Percentiles rank a stretch among this genome's conserved stretches.
These are phyloP conservation scores for Phyllostomus discolor DNA, from an alignment of 2,113 vertebrate genomes.

Conservation along the genomic window DNA sequence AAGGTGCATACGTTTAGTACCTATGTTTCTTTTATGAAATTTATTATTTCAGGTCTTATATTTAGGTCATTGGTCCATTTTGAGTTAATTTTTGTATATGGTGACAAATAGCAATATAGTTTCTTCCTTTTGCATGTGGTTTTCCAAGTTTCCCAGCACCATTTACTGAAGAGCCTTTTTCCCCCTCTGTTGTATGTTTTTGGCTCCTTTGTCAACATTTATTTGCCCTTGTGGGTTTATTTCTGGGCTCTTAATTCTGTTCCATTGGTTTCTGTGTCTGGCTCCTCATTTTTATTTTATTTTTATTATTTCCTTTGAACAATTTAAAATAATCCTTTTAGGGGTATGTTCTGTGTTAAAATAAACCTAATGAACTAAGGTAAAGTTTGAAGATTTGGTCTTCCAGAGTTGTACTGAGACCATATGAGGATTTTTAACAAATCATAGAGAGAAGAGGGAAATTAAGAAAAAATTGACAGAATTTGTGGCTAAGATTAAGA, in stretches of 20 bases:
- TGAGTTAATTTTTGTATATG: neutral
- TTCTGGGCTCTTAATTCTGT: neutral
- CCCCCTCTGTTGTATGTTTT: neutral
- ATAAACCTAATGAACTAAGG: neutral
- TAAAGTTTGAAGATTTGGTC: neutral
- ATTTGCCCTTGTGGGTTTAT: neutral
- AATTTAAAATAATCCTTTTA: constrained; percentile 6
- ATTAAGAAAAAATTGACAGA: neutral
- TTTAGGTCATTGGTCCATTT: neutral
- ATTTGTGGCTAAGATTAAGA: neutral
- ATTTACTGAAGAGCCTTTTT: neutral
- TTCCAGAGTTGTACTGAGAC: neutral
- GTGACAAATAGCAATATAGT: neutral
- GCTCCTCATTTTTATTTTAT: neutral
- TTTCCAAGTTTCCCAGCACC: neutral
- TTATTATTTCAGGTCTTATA: neutral
- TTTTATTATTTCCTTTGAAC: neutral
- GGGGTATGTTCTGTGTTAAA: neutral
- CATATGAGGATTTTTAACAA: neutral
- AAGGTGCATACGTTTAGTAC: neutral
- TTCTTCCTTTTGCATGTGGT: neutral
- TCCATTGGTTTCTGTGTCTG: neutral
- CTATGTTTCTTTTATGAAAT: neutral
- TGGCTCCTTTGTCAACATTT: neutral
- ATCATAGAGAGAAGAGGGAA: neutral